Evolutionary conservation across 2,797 vertebrate genomes (phyloP).

Genomic region (Rhinogobio ventralis): DNA sequence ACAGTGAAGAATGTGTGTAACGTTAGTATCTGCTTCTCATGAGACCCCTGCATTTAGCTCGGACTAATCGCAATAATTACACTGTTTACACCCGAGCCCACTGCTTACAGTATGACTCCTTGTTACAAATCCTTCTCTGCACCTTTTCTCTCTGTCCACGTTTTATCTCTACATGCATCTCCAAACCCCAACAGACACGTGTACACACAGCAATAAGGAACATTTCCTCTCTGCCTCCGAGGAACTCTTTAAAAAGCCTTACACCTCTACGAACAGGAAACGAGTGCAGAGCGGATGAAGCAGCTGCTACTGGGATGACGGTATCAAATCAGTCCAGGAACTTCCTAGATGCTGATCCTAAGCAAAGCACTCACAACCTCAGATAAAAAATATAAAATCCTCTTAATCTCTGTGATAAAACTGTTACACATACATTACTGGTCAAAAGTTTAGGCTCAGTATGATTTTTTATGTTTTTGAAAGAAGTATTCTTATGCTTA

Average conservation of each 20-base stretch:
- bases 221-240: constrained; percentile 37
- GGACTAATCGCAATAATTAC: constrained; percentile 56
- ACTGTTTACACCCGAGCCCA: constrained; percentile 55
- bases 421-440: background rate
- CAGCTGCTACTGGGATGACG: constrained; percentile 14
- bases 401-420: background rate
- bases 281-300: constrained; percentile 4
- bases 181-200: background rate
- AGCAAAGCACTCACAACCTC: background rate
- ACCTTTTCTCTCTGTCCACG: background rate
- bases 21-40: background rate
- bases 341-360: background rate
- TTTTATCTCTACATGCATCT: background rate
- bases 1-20: background rate
- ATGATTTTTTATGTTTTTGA: too few species aligned
- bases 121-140: background rate
- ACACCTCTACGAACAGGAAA: constrained; percentile 37
- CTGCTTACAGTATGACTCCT: background rate
- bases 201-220: constrained; percentile 1
- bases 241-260: constrained; percentile 35
- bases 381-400: background rate
- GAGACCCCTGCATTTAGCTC: constrained; percentile 37
- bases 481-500: too few species aligned
- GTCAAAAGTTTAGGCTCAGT: background rate
- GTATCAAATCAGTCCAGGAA: background rate